Percentiles rank a stretch among this genome's conserved stretches.
phyloP scores from a whole-genome alignment of 1,140 invertebrate genomes.

The Lethocerus indicus region DNA sequence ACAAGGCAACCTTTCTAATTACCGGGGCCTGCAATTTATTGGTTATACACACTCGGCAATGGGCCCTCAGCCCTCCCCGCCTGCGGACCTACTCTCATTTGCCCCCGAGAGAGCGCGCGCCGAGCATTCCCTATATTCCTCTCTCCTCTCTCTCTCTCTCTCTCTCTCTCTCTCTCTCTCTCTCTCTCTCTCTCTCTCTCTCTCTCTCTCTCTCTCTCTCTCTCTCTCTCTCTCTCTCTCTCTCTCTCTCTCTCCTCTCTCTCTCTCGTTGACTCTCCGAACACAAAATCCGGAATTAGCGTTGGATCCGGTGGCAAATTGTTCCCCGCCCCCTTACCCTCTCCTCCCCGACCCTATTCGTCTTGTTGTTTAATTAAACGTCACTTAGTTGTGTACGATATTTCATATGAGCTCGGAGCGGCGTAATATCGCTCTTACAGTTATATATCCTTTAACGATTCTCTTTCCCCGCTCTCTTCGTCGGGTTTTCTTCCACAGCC shows the following conservation, averaged over 20 bases:
- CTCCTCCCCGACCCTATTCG: too few species aligned
- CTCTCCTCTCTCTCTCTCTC: constrained; percentile 6
- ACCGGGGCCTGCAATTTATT: constrained; percentile 12
- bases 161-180: constrained; percentile 10
- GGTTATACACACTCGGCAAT: constrained; percentile 1
- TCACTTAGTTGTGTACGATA: too few species aligned
- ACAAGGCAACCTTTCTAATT: constrained; percentile 28
- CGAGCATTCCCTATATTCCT: background rate
- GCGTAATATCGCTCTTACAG: too few species aligned
- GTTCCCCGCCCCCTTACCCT: too few species aligned
- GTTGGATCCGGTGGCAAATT: too few species aligned
- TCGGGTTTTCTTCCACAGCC: too few species aligned
- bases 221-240: background rate
- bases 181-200: background rate
- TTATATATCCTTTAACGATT: too few species aligned
- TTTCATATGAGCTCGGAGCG: too few species aligned
- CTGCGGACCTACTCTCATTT: background rate
- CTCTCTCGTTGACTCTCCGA: constrained; percentile 8
- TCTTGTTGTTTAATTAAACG: too few species aligned
- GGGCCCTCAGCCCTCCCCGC: background rate
- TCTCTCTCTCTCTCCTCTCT: background rate
- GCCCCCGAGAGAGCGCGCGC: background rate
- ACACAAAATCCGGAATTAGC: too few species aligned
- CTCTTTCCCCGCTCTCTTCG: too few species aligned
- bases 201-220: background rate